Base-by-base conservation (phyloP, 2,888 invertebrate species). In the Oscheius sp. region DNA sequence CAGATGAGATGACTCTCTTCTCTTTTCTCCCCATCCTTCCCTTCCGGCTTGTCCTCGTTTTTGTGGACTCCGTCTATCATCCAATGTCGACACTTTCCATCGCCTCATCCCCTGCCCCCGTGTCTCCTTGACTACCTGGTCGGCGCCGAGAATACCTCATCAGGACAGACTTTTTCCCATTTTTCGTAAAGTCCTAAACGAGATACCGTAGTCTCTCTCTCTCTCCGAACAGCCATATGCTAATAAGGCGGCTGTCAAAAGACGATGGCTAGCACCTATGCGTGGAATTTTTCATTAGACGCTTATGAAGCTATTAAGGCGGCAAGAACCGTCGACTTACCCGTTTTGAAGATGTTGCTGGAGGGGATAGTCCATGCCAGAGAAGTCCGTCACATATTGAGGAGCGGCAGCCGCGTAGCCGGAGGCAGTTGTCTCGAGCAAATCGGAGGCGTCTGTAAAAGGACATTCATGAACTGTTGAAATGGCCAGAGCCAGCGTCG, bases 301-400 rank as follows among this genome's bases (percentile, higher is more conserved):
- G 9, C 35, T 35, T 35, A 35, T 35, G 35, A 35, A 9, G 35
- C 9, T 35, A 35, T 35, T 35, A 35, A 9, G 35, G 9, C 35
- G 35, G 35, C 35, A 9, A 35, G 35, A 35, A 35, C 9, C 35
- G 35, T 1, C 1, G 46, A 35, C 69, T 70, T 18, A 70, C 69
- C 59, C 59, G 41, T 70, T 70, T 59, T 58, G 58, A 18, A 70
- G 43, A 43, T 70, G 69, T 43, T 70, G 69, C 55, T 69, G 69
- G 43, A 69, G 53, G 29, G 66, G 52, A 27, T 66, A 64, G 45
- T 72, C 72, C 72, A 72, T 74, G 9, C 66, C 56, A 23, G 45
- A 25, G 61, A 61, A 74, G 63, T 71, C 71, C 23, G 61, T 71
- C 45, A 71, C 71, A 35, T 71, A 71, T 49, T 71, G 71, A 23